Conservation (phyloP, 2,113 vertebrate genomes). For the Onychostruthus taczanowskii region DNA sequence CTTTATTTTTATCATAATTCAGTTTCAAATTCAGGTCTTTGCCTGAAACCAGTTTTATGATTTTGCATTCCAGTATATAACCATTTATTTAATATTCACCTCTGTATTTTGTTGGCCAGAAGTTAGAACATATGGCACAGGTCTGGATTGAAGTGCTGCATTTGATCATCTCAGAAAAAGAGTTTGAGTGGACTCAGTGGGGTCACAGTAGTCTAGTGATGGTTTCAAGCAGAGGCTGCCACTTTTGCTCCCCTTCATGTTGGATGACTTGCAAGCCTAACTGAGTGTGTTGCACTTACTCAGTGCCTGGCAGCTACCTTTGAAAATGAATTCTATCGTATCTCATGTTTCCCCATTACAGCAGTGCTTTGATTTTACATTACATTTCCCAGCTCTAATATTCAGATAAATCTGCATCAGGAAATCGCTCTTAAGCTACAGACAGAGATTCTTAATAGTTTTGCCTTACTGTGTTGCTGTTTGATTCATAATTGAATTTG, state of each 20-base stretch:
- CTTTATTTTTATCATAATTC: neutral
- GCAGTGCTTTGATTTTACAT: neutral
- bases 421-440: neutral
- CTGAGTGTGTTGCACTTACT: neutral
- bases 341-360: neutral
- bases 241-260: neutral
- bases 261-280: neutral
- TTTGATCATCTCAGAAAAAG: neutral
- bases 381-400: neutral
- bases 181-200: neutral
- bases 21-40: neutral
- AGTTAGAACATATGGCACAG: neutral
- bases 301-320: neutral
- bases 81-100: neutral
- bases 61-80: neutral
- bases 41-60: neutral
- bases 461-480: neutral
- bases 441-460: neutral
- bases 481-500: neutral
- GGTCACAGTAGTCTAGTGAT: neutral
- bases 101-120: neutral
- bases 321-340: neutral
- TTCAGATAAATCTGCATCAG: neutral
- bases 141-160: neutral
- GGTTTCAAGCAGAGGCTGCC: neutral